Conservation (phyloP, 2,113 vertebrate genomes). For the Sula dactylatra region DNA sequence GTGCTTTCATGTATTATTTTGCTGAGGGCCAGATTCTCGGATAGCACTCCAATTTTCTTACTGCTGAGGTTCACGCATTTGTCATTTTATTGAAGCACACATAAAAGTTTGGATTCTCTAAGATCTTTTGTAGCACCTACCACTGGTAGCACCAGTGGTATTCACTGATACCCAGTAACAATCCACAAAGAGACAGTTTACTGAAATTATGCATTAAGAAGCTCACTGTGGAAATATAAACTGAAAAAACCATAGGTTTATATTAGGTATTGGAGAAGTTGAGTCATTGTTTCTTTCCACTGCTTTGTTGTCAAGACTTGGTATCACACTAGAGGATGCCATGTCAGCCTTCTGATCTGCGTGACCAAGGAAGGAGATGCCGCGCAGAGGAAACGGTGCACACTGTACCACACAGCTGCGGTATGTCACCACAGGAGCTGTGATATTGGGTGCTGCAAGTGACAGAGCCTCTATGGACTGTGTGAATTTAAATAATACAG, state of each 20-base stretch:
- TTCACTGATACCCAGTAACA: background rate
- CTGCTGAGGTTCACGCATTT: background rate
- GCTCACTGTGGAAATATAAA: background rate
- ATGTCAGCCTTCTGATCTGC: background rate
- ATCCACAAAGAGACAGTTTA: background rate
- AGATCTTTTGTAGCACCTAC: background rate
- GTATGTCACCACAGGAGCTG: background rate
- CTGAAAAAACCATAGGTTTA: background rate
- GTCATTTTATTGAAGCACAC: background rate
- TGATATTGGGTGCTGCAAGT: background rate
- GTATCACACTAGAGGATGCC: background rate
- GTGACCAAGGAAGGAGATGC: background rate
- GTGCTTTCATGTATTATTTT: background rate
- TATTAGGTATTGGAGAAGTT: background rate
- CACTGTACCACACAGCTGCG: background rate
- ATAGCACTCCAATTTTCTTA: background rate
- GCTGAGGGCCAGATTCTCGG: background rate
- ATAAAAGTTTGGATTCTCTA: background rate
- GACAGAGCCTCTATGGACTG: background rate
- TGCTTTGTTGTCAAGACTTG: background rate
- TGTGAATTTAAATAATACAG: background rate
- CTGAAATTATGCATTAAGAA: background rate
- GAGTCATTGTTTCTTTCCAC: background rate
- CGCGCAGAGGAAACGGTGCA: fast-evolving
- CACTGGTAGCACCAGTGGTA: background rate